Evolutionary conservation across 35 echinoderm and acorn worm species (phyloP).

Genomic region (Amphiura filiformis): DNA sequence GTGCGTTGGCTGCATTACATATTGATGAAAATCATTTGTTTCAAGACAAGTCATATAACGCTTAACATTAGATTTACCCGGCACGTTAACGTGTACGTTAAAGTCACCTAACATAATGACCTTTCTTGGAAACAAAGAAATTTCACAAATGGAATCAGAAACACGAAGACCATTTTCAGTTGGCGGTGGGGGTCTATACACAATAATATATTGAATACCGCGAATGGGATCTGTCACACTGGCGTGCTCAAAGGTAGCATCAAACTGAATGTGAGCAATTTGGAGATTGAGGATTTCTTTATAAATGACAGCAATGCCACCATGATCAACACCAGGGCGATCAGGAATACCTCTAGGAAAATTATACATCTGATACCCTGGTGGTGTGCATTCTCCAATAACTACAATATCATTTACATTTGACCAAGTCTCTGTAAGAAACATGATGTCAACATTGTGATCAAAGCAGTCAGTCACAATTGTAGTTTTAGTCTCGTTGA

Average conservation of each 20-base stretch:
- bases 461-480: constrained; percentile 2
- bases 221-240: not conserved
- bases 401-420: not conserved
- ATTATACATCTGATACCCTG: not conserved
- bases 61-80: not conserved
- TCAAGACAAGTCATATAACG: constrained; percentile 8
- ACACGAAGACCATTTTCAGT: not conserved
- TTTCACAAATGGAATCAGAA: not conserved
- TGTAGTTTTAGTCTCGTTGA: not conserved
- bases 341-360: not conserved
- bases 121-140: constrained; percentile 7
- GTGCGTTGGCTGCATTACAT: not conserved
- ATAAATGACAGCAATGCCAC: constrained; percentile 10
- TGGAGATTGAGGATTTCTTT: constrained; percentile 7
- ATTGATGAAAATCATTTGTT: not conserved
- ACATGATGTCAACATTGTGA: not conserved
- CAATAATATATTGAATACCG: constrained; percentile 5
- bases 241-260: not conserved
- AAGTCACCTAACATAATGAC: constrained; percentile 8
- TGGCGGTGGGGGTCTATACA: not conserved
- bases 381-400: not conserved
- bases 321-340: not conserved
- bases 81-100: not conserved
- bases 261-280: not conserved
- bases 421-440: not conserved